phyloP scores from a whole-genome alignment of 2,113 vertebrate genomes.

The Pluvialis apricaria region DNA sequence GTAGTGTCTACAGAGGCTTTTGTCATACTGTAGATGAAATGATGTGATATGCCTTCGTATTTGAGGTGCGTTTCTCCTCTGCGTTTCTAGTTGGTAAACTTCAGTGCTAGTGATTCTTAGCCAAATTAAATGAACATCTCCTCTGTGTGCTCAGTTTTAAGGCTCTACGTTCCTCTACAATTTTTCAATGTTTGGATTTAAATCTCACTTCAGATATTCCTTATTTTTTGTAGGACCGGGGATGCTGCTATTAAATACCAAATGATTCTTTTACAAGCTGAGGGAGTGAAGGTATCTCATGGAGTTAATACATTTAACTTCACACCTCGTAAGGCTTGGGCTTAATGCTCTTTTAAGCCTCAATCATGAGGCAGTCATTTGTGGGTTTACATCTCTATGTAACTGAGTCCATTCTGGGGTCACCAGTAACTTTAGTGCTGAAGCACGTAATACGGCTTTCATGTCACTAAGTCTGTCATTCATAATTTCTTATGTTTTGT shows the following conservation, averaged over 20 bases:
- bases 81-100: background rate
- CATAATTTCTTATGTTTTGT: background rate
- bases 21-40: background rate
- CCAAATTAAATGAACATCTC: background rate
- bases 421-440: background rate
- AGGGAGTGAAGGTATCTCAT: constrained; percentile 11
- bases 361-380: background rate
- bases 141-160: background rate
- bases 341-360: background rate
- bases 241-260: constrained; percentile 34
- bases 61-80: background rate
- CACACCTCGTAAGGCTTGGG: constrained; percentile 1
- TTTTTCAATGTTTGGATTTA: background rate
- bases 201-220: background rate
- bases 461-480: background rate
- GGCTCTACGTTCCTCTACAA: background rate
- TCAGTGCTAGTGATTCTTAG: background rate
- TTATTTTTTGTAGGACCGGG: background rate
- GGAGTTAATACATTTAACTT: constrained; percentile 24
- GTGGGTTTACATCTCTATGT: background rate
- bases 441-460: background rate
- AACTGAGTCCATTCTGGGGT: background rate
- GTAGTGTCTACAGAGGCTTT: background rate
- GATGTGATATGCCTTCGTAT: background rate
- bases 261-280: constrained; percentile 41